Base-by-base conservation (phyloP, 2,888 invertebrate genomes). In the Poecilobothrus nobilitatus region DNA sequence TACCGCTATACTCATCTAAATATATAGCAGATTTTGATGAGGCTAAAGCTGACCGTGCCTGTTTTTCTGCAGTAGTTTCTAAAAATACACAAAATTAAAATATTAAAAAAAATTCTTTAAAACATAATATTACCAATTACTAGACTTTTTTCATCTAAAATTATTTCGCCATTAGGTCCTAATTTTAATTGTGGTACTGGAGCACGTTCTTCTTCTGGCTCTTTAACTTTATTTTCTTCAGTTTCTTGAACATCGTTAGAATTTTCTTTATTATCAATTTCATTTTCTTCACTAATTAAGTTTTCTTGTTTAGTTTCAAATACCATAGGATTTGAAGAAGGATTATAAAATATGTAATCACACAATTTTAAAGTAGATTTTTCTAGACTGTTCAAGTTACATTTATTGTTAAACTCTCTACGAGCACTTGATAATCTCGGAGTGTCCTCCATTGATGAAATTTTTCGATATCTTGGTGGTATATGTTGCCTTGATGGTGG, bases 331-430 rank as follows among this genome's bases (percentile, higher is more conserved):
- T 91, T 91, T 15, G 86, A 84, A 1, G 84, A 80, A 6, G 95
- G 95, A 83, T 96, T 96, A 82, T 93, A 95, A 82, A 91, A 94
- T 76, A 96, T 94, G 68, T 95, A 86, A 82, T 96, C 95, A 74
- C 91, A 90, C 94, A 97, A 95, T 65, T 91, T 95, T 73, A 96
- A 86, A 72, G 84, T 84, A 0, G 87, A 85, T 69, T 89, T 88
- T 73, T 89, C 89, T 0, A 87, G 87, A 69, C 79, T 77, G 70
- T 81, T 82, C 63, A 83, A 79, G 67, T 83, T 83, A 75, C 85
- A 84, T 73, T 84, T 85, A 37, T 81, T 74, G 9, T 81, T 74
- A 75, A 86, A 86, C 70, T 86, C 85, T 66, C 83, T 81, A 72
- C 84, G 80, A 22, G 87, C 85, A 76, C 86, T 82, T 21, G 84